Evolutionary conservation across 2,797 vertebrate genomes (phyloP).

Genomic region (Gouania willdenowi): DNA sequence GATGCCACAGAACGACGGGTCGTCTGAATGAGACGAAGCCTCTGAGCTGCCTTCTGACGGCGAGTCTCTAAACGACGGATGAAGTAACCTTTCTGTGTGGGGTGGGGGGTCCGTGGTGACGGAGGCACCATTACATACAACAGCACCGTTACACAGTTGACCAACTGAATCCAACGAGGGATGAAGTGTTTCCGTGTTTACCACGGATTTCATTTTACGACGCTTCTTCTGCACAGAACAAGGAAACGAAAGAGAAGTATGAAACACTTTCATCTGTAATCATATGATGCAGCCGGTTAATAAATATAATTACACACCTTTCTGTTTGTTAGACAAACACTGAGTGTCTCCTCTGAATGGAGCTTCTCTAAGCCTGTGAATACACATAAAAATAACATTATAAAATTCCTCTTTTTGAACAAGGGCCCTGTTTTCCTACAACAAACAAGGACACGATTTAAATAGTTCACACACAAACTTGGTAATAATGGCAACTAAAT

Average conservation of each 20-base stretch:
- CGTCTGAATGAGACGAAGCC: conserved; percentile 89
- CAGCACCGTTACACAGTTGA: conserved; percentile 42
- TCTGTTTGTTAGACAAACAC: conserved; percentile 83
- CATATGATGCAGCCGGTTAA: neutral
- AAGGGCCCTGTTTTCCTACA: too few species aligned
- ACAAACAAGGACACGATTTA: too few species aligned
- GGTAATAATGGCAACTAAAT: too few species aligned
- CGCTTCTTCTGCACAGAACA: conserved; percentile 48
- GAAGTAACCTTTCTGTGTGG: conserved; percentile 25
- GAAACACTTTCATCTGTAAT: neutral
- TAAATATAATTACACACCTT: conserved; percentile 86
- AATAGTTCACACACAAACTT: too few species aligned
- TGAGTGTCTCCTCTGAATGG: conserved; percentile 81
- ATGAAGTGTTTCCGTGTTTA: conserved; percentile 57
- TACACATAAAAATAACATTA: neutral
- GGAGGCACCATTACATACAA: conserved; percentile 21
- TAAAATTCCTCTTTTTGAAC: too few species aligned
- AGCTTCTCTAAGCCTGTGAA: conserved; percentile 80
- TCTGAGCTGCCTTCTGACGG: conserved; percentile 90
- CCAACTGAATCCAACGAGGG: conserved; percentile 31
- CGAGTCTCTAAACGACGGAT: conserved; percentile 55
- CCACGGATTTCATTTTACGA: conserved; percentile 44
- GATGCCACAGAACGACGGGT: conserved; percentile 93
- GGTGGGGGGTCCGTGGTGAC: conserved; percentile 13
- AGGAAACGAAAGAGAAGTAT: neutral